Evolutionary conservation across 2,113 vertebrate genomes (phyloP), one percentile per base, ranked within the genome.

Genomic region (Leucoraja erinaceus): DNA sequence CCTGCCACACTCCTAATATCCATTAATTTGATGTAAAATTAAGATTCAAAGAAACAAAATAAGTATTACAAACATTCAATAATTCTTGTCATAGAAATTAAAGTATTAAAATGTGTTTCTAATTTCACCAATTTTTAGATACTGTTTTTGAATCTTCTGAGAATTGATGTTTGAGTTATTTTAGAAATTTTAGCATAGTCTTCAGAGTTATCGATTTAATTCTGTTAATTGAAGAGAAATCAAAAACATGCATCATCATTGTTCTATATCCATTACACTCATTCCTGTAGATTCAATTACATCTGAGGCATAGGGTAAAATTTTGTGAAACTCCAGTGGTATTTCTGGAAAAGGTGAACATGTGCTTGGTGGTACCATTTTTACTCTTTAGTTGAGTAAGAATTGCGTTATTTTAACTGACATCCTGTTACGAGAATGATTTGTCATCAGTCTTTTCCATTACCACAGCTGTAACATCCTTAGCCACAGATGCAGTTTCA

Each of bases 1-100:
- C 28, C 33, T 63, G n/a, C 16, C 61, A 31, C 14, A 47, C 38
- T 47, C 38, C 38, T 47, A 47, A 47, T 61, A 86, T 28, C 28
- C 28, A 31, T n/a, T 63, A 88, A 88, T 66, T 88, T 88, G n/a
- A 31, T 88, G 28, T 88, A 56, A 83, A 83, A 81, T 81, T 81
- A 54, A 81, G 20, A 25, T 59, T 18, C 8, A 83, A 83, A 83
- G 3, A 63, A 66, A 72, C 14, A 70, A 4, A 20, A 20, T 18
- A 5, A 20, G 18, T 22, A 0, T 72, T 20, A 1, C 70, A 72
- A 72, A 20, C 18, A 16, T 72, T 72, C 70, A 72, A 20, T 20
- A 20, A 8, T 66, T 66, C 63, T 66, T 14, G 12, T 66, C 70
- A 72, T 72, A 72, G 18, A 72, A 72, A 72, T 72, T 72, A 20